phyloP scores from a whole-genome alignment of 1,140 invertebrate genomes.

The Camponotus pennsylvanicus region DNA sequence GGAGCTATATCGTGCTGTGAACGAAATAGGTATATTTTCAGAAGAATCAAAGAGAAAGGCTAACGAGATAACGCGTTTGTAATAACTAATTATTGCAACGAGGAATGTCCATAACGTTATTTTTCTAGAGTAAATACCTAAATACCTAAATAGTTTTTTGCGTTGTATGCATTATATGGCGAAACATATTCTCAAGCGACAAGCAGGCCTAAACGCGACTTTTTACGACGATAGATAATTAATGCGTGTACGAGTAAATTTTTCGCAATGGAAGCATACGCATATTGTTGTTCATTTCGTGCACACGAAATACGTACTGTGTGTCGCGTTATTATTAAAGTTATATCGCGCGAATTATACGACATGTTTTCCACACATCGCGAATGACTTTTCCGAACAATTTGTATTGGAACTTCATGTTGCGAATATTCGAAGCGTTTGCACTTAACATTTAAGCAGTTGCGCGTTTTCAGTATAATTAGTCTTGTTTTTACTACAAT shows the following conservation, averaged over 20 bases:
- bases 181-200: conserved; percentile 68
- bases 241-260: conserved; percentile 29
- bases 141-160: conserved; percentile 64
- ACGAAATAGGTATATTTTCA: conserved; percentile 84
- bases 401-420: conserved; percentile 13
- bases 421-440: conserved; percentile 30
- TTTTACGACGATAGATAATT: conserved; percentile 58
- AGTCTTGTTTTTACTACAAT: not conserved
- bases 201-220: conserved; percentile 62
- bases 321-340: conserved; percentile 28
- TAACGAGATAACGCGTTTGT: conserved; percentile 73
- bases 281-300: conserved; percentile 13
- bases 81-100: conserved; percentile 73
- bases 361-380: conserved; percentile 22
- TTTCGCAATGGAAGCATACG: conserved; percentile 43
- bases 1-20: conserved; percentile 73
- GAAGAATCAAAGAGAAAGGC: conserved; percentile 74
- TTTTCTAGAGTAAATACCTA: conserved; percentile 83
- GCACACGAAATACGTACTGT: not conserved
- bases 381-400: conserved; percentile 2
- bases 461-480: not conserved
- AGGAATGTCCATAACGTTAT: conserved; percentile 77
- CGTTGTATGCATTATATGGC: conserved; percentile 59
- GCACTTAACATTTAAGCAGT: conserved; percentile 21
- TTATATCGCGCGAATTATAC: conserved; percentile 42